Percentiles rank a stretch among this genome's conserved stretches.
Conservation (phyloP, 2,113 vertebrate genomes). For the Bambusicola thoracicus region DNA sequence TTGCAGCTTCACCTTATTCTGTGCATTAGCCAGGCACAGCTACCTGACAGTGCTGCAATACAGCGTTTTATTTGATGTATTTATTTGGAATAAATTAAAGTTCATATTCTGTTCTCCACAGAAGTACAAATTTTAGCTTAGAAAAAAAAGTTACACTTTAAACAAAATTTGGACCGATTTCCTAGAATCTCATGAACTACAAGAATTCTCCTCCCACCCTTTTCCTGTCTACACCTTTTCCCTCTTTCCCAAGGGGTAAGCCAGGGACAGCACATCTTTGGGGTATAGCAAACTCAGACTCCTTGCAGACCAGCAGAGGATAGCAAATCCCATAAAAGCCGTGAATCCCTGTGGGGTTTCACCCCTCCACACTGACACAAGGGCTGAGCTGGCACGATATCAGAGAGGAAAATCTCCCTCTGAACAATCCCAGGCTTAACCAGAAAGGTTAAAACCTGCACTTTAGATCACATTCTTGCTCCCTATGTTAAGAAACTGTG, state of each 20-base stretch:
- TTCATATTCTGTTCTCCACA: not conserved
- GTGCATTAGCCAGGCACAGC: not conserved
- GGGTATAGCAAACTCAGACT: not conserved
- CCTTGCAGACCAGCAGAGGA: not conserved
- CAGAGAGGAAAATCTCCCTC: conserved; percentile 8
- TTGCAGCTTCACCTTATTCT: not conserved
- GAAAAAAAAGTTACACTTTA: not conserved
- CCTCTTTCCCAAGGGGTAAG: not conserved
- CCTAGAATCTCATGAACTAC: not conserved
- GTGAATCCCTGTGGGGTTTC: not conserved
- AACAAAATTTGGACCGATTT: not conserved
- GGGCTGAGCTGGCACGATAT: not conserved
- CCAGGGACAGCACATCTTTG: not conserved
- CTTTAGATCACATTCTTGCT: not conserved
- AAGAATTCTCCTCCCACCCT: not conserved
- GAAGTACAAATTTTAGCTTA: not conserved
- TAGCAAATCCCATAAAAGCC: not conserved
- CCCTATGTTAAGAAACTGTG: not conserved
- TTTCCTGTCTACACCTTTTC: not conserved
- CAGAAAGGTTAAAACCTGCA: not conserved
- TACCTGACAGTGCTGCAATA: not conserved
- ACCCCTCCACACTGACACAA: not conserved
- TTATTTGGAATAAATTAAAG: not conserved
- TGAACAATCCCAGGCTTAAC: conserved; percentile 1
- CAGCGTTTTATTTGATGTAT: not conserved